Percentiles rank a stretch among this genome's conserved stretches.
These are phyloP conservation scores for Girardia tigrina DNA, from an alignment of 2,888 invertebrate species.

Conservation along the genomic window DNA sequence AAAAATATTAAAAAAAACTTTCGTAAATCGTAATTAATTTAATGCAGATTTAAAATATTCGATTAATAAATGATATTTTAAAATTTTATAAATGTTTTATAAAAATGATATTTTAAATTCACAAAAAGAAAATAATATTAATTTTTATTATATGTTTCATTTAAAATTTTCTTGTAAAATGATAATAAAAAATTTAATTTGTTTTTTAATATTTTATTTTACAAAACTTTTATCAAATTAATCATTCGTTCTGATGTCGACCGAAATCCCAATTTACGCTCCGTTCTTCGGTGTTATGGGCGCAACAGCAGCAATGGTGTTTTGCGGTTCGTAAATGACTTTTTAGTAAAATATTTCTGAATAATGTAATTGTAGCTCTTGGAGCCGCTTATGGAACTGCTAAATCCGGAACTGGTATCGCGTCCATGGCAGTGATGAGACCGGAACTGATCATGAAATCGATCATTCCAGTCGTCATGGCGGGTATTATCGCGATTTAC, in stretches of 20 bases:
- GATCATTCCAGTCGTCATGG: slow-evolving; percentile 77
- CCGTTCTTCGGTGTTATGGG: slow-evolving; percentile 99
- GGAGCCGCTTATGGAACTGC: slow-evolving; percentile 99
- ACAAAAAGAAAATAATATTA: too few relatives aligned
- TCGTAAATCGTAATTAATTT: too few relatives aligned
- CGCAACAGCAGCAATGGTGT: slow-evolving; percentile 94
- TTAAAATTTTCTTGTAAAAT: too few relatives aligned
- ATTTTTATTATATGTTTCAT: too few relatives aligned
- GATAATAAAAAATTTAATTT: too few relatives aligned
- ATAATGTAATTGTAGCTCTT: slow-evolving; percentile 58
- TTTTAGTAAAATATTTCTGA: background rate
- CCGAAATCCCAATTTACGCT: slow-evolving; percentile 69
- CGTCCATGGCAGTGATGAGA: slow-evolving; percentile 99
- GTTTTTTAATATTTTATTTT: too few relatives aligned
- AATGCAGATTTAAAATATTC: too few relatives aligned
- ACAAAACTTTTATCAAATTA: too few relatives aligned
- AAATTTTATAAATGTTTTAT: too few relatives aligned
- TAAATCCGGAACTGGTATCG: slow-evolving; percentile 98
- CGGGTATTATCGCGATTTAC: slow-evolving; percentile 97
- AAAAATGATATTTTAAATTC: too few relatives aligned
- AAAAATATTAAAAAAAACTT: too few relatives aligned
- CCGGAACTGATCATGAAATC: slow-evolving; percentile 99
- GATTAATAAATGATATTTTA: too few relatives aligned
- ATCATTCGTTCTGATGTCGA: slow-evolving; percentile 31
- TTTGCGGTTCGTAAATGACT: slow-evolving; percentile 70